Percentiles rank a stretch among this genome's conserved stretches.
phyloP scores from a whole-genome alignment of 2,797 vertebrate species.

The Myoxocephalus aenaeus region DNA sequence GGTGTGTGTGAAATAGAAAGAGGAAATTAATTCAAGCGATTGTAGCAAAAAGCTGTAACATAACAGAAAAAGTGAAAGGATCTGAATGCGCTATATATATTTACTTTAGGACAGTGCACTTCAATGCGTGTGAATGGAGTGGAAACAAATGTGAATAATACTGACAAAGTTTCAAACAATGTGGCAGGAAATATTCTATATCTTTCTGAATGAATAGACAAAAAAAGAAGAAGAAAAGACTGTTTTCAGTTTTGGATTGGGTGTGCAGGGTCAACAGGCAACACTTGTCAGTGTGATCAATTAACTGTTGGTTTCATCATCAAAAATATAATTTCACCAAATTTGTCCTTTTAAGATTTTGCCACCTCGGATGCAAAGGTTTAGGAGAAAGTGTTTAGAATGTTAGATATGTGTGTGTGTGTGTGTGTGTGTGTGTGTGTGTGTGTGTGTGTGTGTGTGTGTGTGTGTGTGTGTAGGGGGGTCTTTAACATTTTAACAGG shows the following conservation, averaged over 20 bases:
- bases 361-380: background rate
- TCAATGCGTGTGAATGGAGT: background rate
- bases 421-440: no score
- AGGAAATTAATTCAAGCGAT: background rate
- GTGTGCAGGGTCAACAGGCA: background rate
- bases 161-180: background rate
- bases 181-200: background rate
- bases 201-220: background rate
- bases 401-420: background rate
- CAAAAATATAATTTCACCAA: background rate
- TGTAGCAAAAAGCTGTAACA: background rate
- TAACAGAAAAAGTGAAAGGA: background rate
- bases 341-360: background rate
- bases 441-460: background rate
- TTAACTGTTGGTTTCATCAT: background rate
- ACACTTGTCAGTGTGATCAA: background rate
- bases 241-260: no score
- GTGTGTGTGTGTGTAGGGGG: background rate
- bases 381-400: conserved; percentile 6
- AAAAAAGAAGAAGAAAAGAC: background rate
- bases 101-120: background rate
- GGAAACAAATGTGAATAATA: background rate
- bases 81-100: background rate
- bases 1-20: background rate
- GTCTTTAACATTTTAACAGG: conserved; percentile 21